Evolutionary conservation across 2,797 vertebrate species (phyloP).

Genomic region (Ciconia nigra): DNA sequence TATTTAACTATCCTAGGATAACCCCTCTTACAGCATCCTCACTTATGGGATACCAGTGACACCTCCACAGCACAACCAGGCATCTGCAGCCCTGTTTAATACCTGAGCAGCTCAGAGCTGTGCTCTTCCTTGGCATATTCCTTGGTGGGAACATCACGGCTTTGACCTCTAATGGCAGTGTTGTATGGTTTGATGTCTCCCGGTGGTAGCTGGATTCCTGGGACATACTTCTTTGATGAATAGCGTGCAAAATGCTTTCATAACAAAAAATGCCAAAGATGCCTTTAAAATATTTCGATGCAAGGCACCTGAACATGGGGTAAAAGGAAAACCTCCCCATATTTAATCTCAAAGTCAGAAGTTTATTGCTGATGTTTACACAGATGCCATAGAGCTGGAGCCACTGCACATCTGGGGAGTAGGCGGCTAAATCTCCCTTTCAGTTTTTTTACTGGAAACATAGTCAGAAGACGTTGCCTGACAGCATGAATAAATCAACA

Average conservation of each 20-base stretch:
- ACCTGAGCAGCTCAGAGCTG: neutral
- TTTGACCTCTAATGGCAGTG: neutral
- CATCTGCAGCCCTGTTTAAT: neutral
- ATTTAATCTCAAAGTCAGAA: slow-evolving; percentile 20
- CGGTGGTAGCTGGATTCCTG: neutral
- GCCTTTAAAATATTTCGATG: neutral
- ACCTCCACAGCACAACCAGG: neutral
- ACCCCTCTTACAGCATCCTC: neutral
- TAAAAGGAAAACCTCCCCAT: neutral
- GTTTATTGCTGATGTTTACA: slow-evolving; percentile 58
- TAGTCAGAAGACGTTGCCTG: neutral
- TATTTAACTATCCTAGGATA: neutral
- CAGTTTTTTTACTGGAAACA: slow-evolving; percentile 49
- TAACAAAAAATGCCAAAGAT: neutral
- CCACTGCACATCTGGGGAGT: slow-evolving; percentile 37
- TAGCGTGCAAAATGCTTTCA: neutral
- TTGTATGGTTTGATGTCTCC: neutral
- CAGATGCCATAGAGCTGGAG: slow-evolving; percentile 53
- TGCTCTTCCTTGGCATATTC: neutral
- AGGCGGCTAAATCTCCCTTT: slow-evolving; percentile 15
- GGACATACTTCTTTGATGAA: neutral
- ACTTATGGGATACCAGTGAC: neutral
- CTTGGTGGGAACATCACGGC: neutral
- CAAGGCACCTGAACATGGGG: neutral
- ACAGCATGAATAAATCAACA: slow-evolving; percentile 57